Evolutionary conservation across 2,888 invertebrate genomes (phyloP).

Genomic region (Agrypnus murinus): DNA sequence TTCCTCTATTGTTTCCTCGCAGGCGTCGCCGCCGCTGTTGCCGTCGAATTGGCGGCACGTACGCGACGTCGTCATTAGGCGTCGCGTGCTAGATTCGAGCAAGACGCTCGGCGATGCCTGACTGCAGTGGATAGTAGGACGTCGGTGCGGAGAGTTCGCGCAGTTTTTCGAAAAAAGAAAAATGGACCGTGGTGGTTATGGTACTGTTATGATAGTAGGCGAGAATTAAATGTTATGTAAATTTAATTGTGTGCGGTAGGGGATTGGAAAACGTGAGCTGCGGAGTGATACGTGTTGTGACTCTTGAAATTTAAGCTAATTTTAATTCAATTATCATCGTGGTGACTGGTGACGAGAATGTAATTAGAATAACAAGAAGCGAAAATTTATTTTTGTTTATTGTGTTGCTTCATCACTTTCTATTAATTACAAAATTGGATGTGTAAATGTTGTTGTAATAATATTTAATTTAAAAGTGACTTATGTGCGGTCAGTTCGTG

Average conservation of each 20-base stretch:
- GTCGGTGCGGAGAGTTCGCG: constrained; percentile 38
- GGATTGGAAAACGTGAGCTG: constrained; percentile 10
- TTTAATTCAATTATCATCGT: constrained; percentile 5
- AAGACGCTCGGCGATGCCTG: constrained; percentile 36
- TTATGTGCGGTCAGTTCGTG: background rate
- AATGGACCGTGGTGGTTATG: constrained; percentile 17
- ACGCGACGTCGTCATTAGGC: constrained; percentile 45
- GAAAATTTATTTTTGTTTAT: background rate
- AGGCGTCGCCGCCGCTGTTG: constrained; percentile 39
- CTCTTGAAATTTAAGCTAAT: background rate
- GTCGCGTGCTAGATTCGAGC: constrained; percentile 47
- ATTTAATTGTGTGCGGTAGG: constrained; percentile 15
- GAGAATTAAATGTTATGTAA: constrained; percentile 10
- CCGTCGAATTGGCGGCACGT: constrained; percentile 43
- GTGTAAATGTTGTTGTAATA: background rate
- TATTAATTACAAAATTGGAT: background rate
- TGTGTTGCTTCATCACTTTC: constrained; percentile 22
- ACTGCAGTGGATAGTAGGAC: constrained; percentile 38
- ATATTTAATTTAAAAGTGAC: background rate
- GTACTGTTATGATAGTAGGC: background rate
- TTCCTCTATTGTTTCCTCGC: constrained; percentile 29
- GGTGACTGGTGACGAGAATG: constrained; percentile 13
- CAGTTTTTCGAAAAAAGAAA: too few species aligned
- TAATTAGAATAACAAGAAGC: constrained; percentile 18
- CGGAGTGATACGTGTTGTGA: constrained; percentile 6